A percentile compares a stretch with the other conserved stretches of the same genome.
These are phyloP conservation scores for Teleogryllus oceanicus DNA, from an alignment of 2,888 invertebrate species.

Conservation along the genomic window DNA sequence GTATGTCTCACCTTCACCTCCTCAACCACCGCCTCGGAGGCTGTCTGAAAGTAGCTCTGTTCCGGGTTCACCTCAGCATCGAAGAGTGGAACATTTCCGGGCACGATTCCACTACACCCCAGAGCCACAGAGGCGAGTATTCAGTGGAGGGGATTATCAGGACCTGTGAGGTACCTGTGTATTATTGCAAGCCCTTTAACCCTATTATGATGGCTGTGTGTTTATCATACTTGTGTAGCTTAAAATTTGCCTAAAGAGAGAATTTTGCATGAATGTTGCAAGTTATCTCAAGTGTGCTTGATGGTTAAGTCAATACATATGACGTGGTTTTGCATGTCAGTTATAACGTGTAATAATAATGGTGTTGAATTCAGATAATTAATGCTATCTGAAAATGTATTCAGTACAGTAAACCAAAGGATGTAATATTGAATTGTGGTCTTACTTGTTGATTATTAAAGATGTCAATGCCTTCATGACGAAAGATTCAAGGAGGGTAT, in stretches of 20 bases:
- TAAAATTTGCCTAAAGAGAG: no score
- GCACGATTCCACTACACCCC: slow-evolving; percentile 55
- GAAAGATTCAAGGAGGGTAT: no score
- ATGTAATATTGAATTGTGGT: neutral
- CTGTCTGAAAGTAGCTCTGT: slow-evolving; percentile 65
- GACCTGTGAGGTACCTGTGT: slow-evolving; percentile 30
- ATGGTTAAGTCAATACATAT: no score
- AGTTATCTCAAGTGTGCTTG: neutral
- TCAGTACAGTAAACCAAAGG: neutral
- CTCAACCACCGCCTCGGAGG: slow-evolving; percentile 60
- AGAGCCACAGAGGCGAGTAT: slow-evolving; percentile 47
- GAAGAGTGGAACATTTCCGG: slow-evolving; percentile 48
- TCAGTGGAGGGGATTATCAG: slow-evolving; percentile 42
- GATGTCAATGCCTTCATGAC: no score
- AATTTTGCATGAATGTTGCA: neutral
- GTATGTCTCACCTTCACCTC: slow-evolving; percentile 60
- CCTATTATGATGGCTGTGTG: slow-evolving; percentile 21
- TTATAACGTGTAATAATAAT: no score
- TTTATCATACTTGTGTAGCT: neutral
- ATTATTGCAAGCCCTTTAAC: no score
- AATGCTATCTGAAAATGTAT: neutral
- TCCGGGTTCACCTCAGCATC: slow-evolving; percentile 65
- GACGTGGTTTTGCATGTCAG: no score
- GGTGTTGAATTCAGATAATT: neutral
- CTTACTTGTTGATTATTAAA: no score